A percentile compares a stretch with the other conserved stretches of the same genome.
Conservation (phyloP, 2,113 vertebrate species). For the Odocoileus hemionus region DNA sequence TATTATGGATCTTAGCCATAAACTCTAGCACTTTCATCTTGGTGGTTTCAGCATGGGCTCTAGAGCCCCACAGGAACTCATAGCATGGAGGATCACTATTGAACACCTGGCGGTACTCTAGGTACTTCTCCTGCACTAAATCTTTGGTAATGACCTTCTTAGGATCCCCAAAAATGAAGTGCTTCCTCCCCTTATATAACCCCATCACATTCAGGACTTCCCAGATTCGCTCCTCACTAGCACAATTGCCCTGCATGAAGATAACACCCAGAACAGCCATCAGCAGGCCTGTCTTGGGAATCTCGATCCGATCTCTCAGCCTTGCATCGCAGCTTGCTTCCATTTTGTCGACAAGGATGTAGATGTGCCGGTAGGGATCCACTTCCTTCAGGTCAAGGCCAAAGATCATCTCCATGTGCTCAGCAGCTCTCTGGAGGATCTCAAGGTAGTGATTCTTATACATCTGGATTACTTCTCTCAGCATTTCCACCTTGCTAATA, state of each 20-base stretch:
- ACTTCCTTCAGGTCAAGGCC: not conserved
- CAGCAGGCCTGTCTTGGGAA: not conserved
- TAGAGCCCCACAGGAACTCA: conserved; percentile 4
- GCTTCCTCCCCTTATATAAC: not conserved
- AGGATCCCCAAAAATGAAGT: not conserved
- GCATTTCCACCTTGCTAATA: not conserved
- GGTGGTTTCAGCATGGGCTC: not conserved
- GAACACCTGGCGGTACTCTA: not conserved
- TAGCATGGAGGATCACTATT: not conserved
- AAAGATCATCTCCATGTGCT: not conserved
- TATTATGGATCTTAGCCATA: not conserved
- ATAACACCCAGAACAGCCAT: not conserved
- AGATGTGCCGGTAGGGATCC: not conserved
- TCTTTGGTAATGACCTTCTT: not conserved
- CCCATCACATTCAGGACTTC: not conserved
- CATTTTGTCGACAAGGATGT: not conserved
- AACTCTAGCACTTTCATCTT: conserved; percentile 34
- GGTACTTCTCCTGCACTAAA: not conserved
- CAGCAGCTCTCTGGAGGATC: not conserved
- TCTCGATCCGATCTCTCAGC: not conserved
- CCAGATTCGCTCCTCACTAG: not conserved
- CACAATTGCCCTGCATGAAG: not conserved
- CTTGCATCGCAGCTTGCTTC: not conserved
- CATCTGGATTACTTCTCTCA: not conserved
- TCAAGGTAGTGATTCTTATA: not conserved